Conservation (phyloP, 2,113 vertebrate genomes). For the Gavia stellata region DNA sequence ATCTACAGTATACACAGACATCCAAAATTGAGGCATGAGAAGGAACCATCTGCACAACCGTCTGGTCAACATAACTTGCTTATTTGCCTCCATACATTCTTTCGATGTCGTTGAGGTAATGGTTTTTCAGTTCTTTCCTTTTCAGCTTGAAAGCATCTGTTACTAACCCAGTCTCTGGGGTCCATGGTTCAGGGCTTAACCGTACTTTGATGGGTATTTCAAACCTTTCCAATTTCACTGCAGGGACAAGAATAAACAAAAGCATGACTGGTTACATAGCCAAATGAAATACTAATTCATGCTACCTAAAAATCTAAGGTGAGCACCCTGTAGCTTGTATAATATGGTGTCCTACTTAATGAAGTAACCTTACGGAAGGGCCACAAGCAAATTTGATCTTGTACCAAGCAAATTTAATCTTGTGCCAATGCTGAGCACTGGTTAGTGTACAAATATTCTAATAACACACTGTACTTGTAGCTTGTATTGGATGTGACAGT, state of each 20-base stretch:
- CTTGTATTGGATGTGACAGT: neutral
- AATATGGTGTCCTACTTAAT: neutral
- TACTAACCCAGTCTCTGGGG: slow-evolving; percentile 93
- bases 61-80: neutral
- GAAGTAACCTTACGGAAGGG: neutral
- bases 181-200: slow-evolving; percentile 92
- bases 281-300: neutral
- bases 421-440: neutral
- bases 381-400: neutral
- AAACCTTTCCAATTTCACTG: slow-evolving; percentile 93
- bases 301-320: neutral
- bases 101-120: slow-evolving; percentile 93
- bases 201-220: slow-evolving; percentile 94
- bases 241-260: neutral
- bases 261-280: neutral
- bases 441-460: neutral
- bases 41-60: neutral
- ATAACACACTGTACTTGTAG: neutral
- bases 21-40: neutral
- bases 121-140: slow-evolving; percentile 93
- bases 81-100: slow-evolving; percentile 95
- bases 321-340: neutral
- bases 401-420: neutral
- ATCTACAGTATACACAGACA: slow-evolving; percentile 21
- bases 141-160: slow-evolving; percentile 98